Base-by-base conservation (phyloP, 2,797 vertebrate genomes). In the Leucoraja ocellata region DNA sequence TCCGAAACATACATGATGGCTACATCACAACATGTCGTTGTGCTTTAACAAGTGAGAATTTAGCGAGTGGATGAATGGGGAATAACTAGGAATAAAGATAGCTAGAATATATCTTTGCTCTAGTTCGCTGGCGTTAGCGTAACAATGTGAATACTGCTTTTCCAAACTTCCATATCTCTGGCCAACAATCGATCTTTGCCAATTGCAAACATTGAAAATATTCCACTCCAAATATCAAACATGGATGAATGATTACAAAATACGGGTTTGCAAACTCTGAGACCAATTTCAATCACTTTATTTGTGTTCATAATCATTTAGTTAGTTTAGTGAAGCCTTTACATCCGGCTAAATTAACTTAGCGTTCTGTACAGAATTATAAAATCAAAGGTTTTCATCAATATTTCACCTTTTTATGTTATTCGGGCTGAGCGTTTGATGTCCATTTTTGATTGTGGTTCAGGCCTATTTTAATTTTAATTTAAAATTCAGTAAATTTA, bases 321-420 rank as follows among this genome's bases (percentile, higher is more conserved):
- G 94, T 96, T 97, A 96, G 95, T 96, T 97, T 97, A 96, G 96
- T 97, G 96, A 97, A 96, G 95, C 96, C 94, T 95, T 96, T 97
- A 95, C 96, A 95, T 95, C 96, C 96, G 96, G 96, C 95, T 96
- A 97, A 97, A 96, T 96, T 95, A 96, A n/a, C n/a, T n/a, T n/a
- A n/a, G n/a, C n/a, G n/a, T n/a, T n/a, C 96, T 96, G 95, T 93
- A 93, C 95, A 95, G 96, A 96, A 95, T 74, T 94, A 95, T 95
- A 95, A 96, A 96, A 97, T 97, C 95, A 96, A 97, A 97, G 96
- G 95, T 95, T 96, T 96, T 97, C 96, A 96, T 96, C 96, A 76
- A 39, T 76, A 14, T 46, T 28, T 92, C 39, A 5, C 90, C 46
- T 25, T 76, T 74, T 76, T 28, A 91, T 54, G 3, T 92, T 11